These are phyloP conservation scores for Anisognathus igniventris DNA, from an alignment of 2,797 vertebrate species.

Conservation along the genomic window DNA sequence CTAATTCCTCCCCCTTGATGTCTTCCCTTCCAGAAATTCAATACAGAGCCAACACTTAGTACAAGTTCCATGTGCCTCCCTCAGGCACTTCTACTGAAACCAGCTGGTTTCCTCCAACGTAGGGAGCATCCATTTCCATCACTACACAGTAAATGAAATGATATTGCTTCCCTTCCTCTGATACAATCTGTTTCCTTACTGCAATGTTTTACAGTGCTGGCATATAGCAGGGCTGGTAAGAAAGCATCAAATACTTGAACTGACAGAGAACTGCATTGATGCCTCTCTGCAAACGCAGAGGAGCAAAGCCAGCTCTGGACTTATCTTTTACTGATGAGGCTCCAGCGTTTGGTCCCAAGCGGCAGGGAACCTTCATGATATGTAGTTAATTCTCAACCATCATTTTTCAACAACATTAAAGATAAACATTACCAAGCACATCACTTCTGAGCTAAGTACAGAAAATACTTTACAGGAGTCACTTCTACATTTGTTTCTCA, in stretches of 20 bases:
- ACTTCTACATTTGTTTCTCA: background rate
- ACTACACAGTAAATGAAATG: rapidly evolving
- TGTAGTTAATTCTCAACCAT: background rate
- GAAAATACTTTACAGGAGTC: background rate
- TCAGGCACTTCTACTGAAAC: background rate
- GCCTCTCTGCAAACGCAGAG: background rate
- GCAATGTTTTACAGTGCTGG: background rate
- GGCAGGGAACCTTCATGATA: background rate
- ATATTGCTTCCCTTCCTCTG: background rate
- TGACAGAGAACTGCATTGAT: background rate
- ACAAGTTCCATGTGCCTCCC: background rate
- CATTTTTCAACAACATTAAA: background rate
- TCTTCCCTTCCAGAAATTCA: background rate
- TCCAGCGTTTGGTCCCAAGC: background rate
- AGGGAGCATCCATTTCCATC: background rate
- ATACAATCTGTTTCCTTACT: background rate
- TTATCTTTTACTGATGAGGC: background rate
- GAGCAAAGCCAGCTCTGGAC: background rate
- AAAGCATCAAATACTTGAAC: background rate
- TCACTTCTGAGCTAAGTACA: background rate
- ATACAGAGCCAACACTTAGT: background rate
- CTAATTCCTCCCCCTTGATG: background rate
- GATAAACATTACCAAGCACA: background rate
- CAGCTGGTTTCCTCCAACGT: background rate
- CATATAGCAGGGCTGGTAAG: background rate